These are phyloP conservation scores for Stomatorhinus ivindoensis DNA, from an alignment of 2,113 vertebrate genomes.

Conservation along the genomic window DNA sequence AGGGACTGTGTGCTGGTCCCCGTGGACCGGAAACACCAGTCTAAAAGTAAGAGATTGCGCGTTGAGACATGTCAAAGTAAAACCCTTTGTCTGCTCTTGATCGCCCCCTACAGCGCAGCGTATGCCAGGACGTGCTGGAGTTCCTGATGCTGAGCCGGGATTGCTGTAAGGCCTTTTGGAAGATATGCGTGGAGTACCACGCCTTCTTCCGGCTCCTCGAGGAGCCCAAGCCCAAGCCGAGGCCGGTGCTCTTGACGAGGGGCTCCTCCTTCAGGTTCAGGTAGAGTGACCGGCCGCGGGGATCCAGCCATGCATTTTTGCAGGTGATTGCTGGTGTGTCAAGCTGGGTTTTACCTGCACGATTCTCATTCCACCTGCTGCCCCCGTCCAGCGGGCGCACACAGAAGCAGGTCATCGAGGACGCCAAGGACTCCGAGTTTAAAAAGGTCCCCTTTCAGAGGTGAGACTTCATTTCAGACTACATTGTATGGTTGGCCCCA, in stretches of 20 bases:
- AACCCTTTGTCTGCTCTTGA: neutral
- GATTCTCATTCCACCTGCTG: neutral
- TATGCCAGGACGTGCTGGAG: constrained; percentile 89
- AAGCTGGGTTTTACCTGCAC: neutral
- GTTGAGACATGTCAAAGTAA: neutral
- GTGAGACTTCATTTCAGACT: constrained; percentile 55
- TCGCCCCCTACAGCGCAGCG: constrained; percentile 60
- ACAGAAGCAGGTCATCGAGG: constrained; percentile 98
- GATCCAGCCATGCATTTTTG: neutral
- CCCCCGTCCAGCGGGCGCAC: constrained; percentile 77
- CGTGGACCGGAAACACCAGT: neutral
- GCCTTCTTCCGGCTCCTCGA: constrained; percentile 97
- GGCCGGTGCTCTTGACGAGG: constrained; percentile 86
- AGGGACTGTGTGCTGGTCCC: neutral
- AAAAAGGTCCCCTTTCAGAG: constrained; percentile 96
- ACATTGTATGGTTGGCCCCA: neutral
- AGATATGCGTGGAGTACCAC: constrained; percentile 95
- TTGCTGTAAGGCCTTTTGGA: constrained; percentile 98
- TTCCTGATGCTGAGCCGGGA: constrained; percentile 93
- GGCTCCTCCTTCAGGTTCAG: constrained; percentile 98
- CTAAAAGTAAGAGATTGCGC: neutral
- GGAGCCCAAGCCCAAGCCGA: constrained; percentile 92
- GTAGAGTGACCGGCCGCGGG: constrained; percentile 44
- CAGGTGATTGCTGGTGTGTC: neutral
- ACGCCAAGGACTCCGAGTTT: constrained; percentile 89